Conservation (phyloP, 2,888 invertebrate genomes). For the Nomada hirtipes region DNA sequence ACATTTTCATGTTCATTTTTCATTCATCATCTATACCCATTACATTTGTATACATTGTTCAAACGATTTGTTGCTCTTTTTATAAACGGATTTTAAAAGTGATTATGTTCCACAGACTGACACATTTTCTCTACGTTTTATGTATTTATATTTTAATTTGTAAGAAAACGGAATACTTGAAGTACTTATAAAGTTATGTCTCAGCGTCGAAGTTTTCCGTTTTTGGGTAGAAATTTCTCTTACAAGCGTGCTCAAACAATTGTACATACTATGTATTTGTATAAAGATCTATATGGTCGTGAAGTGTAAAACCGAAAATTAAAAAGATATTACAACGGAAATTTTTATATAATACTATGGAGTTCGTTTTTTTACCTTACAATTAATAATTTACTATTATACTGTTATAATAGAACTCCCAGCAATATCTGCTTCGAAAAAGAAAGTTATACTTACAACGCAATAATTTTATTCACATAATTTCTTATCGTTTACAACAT, state of each 20-base stretch:
- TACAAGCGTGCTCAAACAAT: constrained; percentile 26
- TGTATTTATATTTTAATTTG: constrained; percentile 30
- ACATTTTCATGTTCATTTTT: constrained; percentile 22
- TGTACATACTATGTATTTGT: constrained; percentile 1
- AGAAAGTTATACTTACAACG: no score
- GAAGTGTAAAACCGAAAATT: constrained; percentile 18
- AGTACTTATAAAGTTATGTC: background rate
- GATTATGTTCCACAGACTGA: constrained; percentile 47
- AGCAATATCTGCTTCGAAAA: no score
- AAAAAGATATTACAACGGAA: constrained; percentile 5
- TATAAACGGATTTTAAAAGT: constrained; percentile 28
- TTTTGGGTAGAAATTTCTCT: constrained; percentile 1
- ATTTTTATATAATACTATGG: constrained; percentile 30
- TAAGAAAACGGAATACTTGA: background rate
- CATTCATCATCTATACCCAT: constrained; percentile 17
- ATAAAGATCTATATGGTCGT: constrained; percentile 7
- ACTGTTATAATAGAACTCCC: no score
- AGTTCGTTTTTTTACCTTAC: background rate
- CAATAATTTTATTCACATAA: no score
- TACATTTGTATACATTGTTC: constrained; percentile 7
- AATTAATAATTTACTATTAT: background rate
- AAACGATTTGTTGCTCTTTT: background rate
- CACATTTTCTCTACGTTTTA: constrained; percentile 29
- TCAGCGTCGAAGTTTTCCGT: background rate
- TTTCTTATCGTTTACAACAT: no score